Evolutionary conservation across 2,797 vertebrate species (phyloP).

Genomic region (Takifugu rubripes): DNA sequence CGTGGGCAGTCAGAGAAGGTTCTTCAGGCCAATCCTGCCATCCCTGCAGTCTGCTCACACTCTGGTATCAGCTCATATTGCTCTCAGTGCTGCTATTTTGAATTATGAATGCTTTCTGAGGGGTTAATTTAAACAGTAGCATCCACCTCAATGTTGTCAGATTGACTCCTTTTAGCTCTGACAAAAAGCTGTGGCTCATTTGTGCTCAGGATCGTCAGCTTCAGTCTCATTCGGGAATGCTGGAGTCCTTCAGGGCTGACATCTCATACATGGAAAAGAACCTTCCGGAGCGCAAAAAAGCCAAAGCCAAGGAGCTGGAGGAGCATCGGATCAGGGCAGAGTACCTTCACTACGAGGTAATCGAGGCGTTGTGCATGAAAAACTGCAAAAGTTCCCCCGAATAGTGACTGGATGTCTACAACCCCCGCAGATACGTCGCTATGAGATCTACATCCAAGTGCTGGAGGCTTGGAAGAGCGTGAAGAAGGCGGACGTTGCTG

Average conservation of each 20-base stretch:
- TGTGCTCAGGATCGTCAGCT: conserved; percentile 81
- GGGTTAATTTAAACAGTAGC: neutral
- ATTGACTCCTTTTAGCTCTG: neutral
- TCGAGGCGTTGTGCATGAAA: neutral
- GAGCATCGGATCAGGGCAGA: conserved; percentile 82
- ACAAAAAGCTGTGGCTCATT: neutral
- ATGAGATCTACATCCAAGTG: conserved; percentile 79
- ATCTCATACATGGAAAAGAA: conserved; percentile 75
- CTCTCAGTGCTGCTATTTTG: neutral
- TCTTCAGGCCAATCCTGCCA: conserved; percentile 86
- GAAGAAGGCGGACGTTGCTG: conserved; percentile 12
- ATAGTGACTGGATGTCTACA: conserved; percentile 15
- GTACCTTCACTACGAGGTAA: conserved; percentile 84
- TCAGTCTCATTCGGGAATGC: conserved; percentile 77
- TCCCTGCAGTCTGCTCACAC: conserved; percentile 67
- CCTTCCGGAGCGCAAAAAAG: conserved; percentile 66
- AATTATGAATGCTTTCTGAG: too few relatives aligned
- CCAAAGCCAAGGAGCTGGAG: conserved; percentile 80
- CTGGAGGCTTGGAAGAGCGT: conserved; percentile 73
- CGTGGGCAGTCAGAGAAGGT: conserved; percentile 86
- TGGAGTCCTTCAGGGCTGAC: conserved; percentile 80
- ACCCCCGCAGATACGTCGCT: conserved; percentile 79
- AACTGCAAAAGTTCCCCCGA: neutral
- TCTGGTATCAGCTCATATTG: conserved; percentile 51
- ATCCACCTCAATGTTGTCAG: neutral